A percentile compares a stretch with the other conserved stretches of the same genome.
phyloP scores from a whole-genome alignment of 2,888 invertebrate genomes.

The Caenorhabditis japonica region DNA sequence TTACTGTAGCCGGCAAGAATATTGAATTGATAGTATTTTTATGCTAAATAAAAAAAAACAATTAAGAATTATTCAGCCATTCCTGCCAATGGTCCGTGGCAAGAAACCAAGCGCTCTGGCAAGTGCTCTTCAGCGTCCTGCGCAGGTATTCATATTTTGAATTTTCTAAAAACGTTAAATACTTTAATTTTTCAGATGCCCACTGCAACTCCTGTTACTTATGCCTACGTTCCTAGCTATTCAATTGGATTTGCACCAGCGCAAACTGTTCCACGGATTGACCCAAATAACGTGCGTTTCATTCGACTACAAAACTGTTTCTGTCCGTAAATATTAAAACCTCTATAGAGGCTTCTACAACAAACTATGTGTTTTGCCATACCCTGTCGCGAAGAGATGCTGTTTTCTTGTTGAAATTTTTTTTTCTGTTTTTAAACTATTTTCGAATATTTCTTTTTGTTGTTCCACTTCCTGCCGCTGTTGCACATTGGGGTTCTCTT shows the following conservation, averaged over 20 bases:
- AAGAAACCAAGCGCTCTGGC: constrained; percentile 24
- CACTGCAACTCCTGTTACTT: not conserved
- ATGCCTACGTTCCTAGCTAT: constrained; percentile 1
- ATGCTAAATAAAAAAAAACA: no score
- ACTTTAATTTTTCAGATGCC: not conserved
- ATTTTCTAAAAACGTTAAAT: not conserved
- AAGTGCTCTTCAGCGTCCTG: constrained; percentile 9
- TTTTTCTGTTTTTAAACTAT: no score
- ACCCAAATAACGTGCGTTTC: not conserved
- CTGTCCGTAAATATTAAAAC: no score
- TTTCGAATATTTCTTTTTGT: no score
- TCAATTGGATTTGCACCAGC: not conserved
- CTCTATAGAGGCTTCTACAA: no score
- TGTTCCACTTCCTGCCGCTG: no score
- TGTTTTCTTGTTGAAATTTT: no score
- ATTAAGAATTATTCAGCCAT: constrained; percentile 16
- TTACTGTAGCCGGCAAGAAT: not conserved
- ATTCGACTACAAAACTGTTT: no score
- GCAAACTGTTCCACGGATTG: not conserved
- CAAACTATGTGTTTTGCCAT: no score
- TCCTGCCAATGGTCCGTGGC: constrained; percentile 24
- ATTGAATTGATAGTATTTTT: no score
- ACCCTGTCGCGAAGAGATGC: no score
- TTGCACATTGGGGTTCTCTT: no score
- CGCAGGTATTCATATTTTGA: not conserved